phyloP scores from a whole-genome alignment of 2,888 invertebrate species.

The Lasioglossum oenotherae region DNA sequence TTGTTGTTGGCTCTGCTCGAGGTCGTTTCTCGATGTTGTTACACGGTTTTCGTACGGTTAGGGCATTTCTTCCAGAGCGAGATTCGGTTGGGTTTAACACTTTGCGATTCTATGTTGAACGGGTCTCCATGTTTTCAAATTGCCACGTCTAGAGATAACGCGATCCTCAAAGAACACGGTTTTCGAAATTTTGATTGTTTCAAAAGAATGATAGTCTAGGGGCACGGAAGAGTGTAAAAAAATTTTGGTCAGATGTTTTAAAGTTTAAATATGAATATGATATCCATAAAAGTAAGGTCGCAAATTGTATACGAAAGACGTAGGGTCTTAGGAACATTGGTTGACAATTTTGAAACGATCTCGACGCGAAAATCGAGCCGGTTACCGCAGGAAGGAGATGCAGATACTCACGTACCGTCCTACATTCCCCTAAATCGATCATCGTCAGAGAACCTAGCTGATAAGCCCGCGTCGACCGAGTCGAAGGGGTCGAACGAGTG shows the following conservation, averaged over 20 bases:
- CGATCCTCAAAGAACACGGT: no score
- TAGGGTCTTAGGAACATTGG: neutral
- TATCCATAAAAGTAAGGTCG: no score
- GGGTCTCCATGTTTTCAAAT: neutral
- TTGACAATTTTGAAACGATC: neutral
- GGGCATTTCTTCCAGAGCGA: neutral
- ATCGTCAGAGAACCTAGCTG: slow-evolving; percentile 8
- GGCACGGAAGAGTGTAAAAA: no score
- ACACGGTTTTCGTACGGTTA: neutral
- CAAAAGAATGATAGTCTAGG: no score
- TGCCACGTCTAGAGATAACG: no score
- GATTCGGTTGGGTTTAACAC: neutral
- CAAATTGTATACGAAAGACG: neutral
- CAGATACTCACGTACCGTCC: slow-evolving; percentile 65
- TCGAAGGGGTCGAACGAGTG: neutral
- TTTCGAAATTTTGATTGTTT: no score
- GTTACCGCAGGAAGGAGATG: slow-evolving; percentile 15
- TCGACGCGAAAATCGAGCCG: neutral
- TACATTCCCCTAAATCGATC: slow-evolving; percentile 53
- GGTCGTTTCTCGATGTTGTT: slow-evolving; percentile 1
- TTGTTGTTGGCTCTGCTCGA: slow-evolving; percentile 23
- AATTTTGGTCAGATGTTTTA: no score
- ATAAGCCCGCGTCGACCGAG: neutral
- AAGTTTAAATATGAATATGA: no score
- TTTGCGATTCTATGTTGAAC: neutral